A percentile compares a stretch with the other conserved stretches of the same genome.
Conservation (phyloP, 30 jellyfish, hydroid and myxozoan species). For the Pelagia noctiluca region DNA sequence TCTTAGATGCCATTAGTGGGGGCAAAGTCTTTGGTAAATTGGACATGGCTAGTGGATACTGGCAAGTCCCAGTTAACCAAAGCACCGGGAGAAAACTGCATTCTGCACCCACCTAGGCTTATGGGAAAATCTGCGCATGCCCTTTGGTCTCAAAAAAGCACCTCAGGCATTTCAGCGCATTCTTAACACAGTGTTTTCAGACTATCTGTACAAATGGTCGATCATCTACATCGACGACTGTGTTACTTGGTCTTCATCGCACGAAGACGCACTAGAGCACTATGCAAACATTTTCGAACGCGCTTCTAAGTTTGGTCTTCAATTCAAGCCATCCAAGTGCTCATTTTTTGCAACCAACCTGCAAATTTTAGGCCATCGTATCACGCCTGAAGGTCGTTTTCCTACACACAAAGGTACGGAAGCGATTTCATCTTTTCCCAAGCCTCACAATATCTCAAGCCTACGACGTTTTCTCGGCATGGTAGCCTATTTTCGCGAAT, state of each 20-base stretch:
- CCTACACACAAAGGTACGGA: slow-evolving; percentile 40
- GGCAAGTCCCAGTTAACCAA: too few species aligned
- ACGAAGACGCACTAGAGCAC: slow-evolving; percentile 29
- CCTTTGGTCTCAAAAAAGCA: slow-evolving; percentile 37
- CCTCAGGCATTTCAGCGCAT: slow-evolving; percentile 38
- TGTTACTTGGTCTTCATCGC: slow-evolving; percentile 40
- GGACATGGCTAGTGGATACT: slow-evolving; percentile 17
- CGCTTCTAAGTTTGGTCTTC: slow-evolving; percentile 47
- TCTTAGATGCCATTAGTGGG: too few species aligned
- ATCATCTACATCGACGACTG: too few species aligned
- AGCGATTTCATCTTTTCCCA: neutral
- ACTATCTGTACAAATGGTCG: too few species aligned
- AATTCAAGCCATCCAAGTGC: slow-evolving; percentile 49
- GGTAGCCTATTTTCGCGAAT: slow-evolving; percentile 39
- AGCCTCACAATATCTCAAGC: slow-evolving; percentile 2
- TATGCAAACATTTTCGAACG: slow-evolving; percentile 16
- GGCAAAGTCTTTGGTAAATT: slow-evolving; percentile 6
- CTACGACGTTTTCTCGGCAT: slow-evolving; percentile 38
- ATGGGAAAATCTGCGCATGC: slow-evolving; percentile 49
- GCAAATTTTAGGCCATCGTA: slow-evolving; percentile 41
- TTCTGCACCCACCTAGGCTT: slow-evolving; percentile 23
- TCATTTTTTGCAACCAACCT: slow-evolving; percentile 25
- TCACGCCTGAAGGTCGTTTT: slow-evolving; percentile 46
- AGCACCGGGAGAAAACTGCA: slow-evolving; percentile 47
- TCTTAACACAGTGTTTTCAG: too few species aligned